A percentile compares a stretch with the other conserved stretches of the same genome.
Conservation (phyloP, 2,797 vertebrate species). For the Peromyscus melanophrys region DNA sequence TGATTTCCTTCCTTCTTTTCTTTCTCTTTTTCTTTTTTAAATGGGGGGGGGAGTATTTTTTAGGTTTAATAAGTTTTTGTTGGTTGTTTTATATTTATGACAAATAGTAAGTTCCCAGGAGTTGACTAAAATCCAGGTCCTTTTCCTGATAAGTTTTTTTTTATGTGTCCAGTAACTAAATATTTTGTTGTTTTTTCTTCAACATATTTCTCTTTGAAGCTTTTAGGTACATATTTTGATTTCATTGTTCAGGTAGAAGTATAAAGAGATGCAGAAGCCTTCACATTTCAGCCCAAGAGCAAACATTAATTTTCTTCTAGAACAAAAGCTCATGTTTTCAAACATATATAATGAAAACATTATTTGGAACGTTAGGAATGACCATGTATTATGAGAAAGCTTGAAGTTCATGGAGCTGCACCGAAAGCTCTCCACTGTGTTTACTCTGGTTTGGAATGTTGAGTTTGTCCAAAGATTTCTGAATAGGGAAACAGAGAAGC, state of each 20-base stretch:
- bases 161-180: neutral
- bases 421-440: neutral
- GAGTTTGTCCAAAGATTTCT: neutral
- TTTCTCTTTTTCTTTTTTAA: accelerated
- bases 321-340: neutral
- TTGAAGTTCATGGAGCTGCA: neutral
- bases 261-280: conserved; percentile 11
- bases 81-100: conserved; percentile 3
- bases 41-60: neutral
- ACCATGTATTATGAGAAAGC: neutral
- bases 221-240: conserved; percentile 5
- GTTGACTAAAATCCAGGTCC: neutral
- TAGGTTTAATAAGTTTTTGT: neutral
- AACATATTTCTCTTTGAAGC: neutral
- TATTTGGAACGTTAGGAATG: neutral
- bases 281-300: conserved; percentile 14
- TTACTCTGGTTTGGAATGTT: neutral
- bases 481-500: neutral
- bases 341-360: neutral
- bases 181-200: conserved; percentile 24
- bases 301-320: neutral
- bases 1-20: neutral
- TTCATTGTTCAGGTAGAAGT: neutral
- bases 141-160: neutral
- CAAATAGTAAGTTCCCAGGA: neutral